Base-by-base conservation (phyloP, 1,140 invertebrate genomes). In the Heliconius nattereri region DNA sequence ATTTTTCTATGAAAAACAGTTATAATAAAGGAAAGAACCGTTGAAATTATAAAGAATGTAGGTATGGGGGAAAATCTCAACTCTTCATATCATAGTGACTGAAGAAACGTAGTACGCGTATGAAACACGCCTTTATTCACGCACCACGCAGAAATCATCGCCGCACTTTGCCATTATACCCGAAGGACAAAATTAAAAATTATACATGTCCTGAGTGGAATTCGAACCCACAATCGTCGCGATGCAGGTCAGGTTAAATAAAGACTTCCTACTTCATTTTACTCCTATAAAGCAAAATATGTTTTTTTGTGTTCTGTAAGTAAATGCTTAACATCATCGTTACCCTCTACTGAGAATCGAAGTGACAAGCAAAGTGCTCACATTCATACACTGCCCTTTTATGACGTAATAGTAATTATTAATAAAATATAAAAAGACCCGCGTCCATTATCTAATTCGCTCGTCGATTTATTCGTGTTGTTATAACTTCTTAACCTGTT, bases 401-500 rank as follows among this genome's bases (percentile, higher is more conserved):
- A 29, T 66, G 60, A 66, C 60, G 60, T 66, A 66, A 26, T 16
- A 66, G 11, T 2, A 16, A 29, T 66, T 29, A 66, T 66, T 26
- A 26, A 66, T 66, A 66, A 66, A 26, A 66, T 66, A 66, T 66
- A 66, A 66, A 66, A 66, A 66, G 60, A 13, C 60, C 26, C 60
- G 60, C 16, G 23, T 66, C 60, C 60, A 29, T 66, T 66, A 66
- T 66, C 60, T 66, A 66, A 66, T 66, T 66, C n/a, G 13, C 23
- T 66, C 9, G 60, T 66, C 23, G 23, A 26, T 26, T 66, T n/a
- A 16, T 66, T 73, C 77, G 19, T 78, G 77, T 78, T 78, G 32
- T 73, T 74, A 20, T 78, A 66, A 78, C 77, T 54, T 78, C 52
- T 37, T 72, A 78, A 78, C 77, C 77, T 73, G 77, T 78, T 78